These are phyloP conservation scores for Lanius collurio DNA, from an alignment of 2,113 vertebrate genomes.

Conservation along the genomic window DNA sequence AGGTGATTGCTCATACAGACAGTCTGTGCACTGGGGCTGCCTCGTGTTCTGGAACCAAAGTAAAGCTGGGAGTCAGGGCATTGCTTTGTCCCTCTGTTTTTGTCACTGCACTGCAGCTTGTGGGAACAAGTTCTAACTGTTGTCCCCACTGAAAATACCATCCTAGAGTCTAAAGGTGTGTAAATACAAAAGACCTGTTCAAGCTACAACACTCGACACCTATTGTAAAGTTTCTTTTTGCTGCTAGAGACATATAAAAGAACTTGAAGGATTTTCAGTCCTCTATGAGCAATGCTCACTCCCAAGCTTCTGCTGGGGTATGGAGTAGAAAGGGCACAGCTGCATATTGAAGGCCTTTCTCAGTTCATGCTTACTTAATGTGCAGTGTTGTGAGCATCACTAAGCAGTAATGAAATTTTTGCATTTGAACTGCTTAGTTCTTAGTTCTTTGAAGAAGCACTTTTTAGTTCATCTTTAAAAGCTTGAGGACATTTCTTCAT, in stretches of 20 bases:
- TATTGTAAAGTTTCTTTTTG: not conserved
- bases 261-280: not conserved
- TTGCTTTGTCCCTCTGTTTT: not conserved
- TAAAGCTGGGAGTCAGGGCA: not conserved
- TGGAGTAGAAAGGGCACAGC: not conserved
- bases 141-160: not conserved
- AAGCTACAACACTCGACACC: fast-evolving
- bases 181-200: not conserved
- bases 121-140: not conserved
- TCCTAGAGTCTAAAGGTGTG: not conserved
- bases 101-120: not conserved
- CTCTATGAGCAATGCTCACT: not conserved
- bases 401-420: not conserved
- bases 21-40: not conserved
- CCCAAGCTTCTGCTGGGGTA: not conserved
- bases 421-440: not conserved
- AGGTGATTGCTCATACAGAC: not conserved
- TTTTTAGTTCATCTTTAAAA: not conserved
- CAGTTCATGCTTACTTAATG: not conserved
- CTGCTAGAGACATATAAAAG: not conserved
- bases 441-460: not conserved
- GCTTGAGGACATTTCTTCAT: conserved; percentile 3
- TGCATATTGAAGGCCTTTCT: not conserved
- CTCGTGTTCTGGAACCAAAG: not conserved
- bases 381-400: not conserved